These are phyloP conservation scores for Anarrhichthys ocellatus DNA, from an alignment of 2,113 vertebrate species.

Conservation along the genomic window DNA sequence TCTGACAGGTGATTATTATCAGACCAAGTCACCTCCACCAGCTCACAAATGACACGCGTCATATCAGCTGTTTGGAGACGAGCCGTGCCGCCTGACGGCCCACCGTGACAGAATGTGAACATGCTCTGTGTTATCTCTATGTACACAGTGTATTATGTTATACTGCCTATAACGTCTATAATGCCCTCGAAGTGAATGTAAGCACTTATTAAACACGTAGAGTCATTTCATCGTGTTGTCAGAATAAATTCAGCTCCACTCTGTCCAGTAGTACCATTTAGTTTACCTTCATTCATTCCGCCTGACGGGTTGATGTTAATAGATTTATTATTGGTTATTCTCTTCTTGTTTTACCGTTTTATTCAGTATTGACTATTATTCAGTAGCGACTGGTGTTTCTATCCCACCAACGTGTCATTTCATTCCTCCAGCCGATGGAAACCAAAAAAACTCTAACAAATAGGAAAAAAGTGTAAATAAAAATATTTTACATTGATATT, in stretches of 20 bases:
- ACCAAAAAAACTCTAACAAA: no score
- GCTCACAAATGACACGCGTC: constrained; percentile 38
- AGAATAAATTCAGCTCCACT: background rate
- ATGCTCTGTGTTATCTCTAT: background rate
- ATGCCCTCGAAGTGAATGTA: background rate
- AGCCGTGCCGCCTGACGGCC: background rate
- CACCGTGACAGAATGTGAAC: background rate
- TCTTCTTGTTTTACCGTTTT: no score
- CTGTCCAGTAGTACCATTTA: no score
- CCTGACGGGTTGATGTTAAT: no score
- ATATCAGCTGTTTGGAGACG: constrained; percentile 3
- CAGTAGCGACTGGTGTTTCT: no score
- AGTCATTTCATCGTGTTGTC: background rate
- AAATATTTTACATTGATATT: no score
- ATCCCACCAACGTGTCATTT: no score
- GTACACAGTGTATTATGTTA: background rate
- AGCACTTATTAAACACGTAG: background rate
- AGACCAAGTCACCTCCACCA: constrained; percentile 39
- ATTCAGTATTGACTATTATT: no score
- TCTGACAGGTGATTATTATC: constrained; percentile 57
- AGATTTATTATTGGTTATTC: no score
- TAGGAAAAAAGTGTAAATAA: no score
- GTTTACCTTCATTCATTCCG: no score
- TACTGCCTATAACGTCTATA: background rate
- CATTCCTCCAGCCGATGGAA: no score